These are phyloP conservation scores for Acrocyrtus sp. DNA, from an alignment of 2,888 invertebrate species.

Conservation along the genomic window DNA sequence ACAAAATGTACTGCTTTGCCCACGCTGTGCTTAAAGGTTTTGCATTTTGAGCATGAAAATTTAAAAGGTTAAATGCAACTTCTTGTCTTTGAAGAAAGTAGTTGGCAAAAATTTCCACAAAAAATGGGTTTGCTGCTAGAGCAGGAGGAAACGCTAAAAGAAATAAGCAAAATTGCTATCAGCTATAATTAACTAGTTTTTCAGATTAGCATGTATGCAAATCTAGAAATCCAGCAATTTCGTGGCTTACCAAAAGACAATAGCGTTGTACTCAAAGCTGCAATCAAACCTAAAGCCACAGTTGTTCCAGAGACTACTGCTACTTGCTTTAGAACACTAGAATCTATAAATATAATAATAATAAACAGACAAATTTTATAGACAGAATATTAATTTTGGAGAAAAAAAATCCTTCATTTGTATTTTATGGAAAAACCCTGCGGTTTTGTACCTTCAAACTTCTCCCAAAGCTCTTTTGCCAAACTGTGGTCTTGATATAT, in stretches of 20 bases:
- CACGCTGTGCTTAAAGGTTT: conserved; percentile 57
- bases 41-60: conserved; percentile 37
- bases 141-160: conserved; percentile 43
- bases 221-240: too few species aligned
- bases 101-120: conserved; percentile 48
- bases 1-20: conserved; percentile 58
- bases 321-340: conserved; percentile 45
- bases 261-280: conserved; percentile 21
- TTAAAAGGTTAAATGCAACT: conserved; percentile 44
- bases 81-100: conserved; percentile 55
- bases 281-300: conserved; percentile 41
- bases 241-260: conserved; percentile 21
- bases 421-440: not conserved
- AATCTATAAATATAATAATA: conserved; percentile 23
- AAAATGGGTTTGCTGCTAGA: conserved; percentile 39
- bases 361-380: not conserved
- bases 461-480: conserved; percentile 49
- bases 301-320: conserved; percentile 48
- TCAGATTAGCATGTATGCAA: too few species aligned
- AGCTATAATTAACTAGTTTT: too few species aligned
- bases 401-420: too few species aligned
- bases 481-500: conserved; percentile 33
- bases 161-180: too few species aligned
- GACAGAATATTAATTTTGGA: too few species aligned
- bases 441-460: conserved; percentile 57